Percentiles rank a stretch among this genome's conserved stretches.
Conservation (phyloP, 2,888 invertebrate species). For the Troglohyphantes excavatus region DNA sequence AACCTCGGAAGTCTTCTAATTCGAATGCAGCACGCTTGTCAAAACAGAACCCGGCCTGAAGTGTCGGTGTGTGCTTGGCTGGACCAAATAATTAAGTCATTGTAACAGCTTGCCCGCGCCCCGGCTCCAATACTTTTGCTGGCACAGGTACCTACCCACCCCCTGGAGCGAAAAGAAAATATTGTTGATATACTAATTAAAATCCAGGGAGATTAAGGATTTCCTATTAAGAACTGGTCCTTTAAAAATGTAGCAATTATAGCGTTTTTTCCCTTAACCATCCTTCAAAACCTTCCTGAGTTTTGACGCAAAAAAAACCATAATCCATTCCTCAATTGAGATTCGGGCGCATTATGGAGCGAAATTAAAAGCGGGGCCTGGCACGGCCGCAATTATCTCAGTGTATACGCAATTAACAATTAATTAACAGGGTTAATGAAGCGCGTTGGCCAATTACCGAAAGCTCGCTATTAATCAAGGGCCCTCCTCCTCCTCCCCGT, state of each 20-base stretch:
- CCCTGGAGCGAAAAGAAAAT: slow-evolving; percentile 71
- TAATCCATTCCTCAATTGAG: slow-evolving; percentile 57
- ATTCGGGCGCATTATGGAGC: slow-evolving; percentile 56
- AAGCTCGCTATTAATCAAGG: slow-evolving; percentile 77
- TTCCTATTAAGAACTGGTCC: slow-evolving; percentile 70
- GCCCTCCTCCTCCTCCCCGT: slow-evolving; percentile 53
- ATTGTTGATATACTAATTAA: slow-evolving; percentile 78
- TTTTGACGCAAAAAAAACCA: slow-evolving; percentile 54
- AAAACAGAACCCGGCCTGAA: slow-evolving; percentile 70
- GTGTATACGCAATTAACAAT: slow-evolving; percentile 78
- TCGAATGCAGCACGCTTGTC: slow-evolving; percentile 73
- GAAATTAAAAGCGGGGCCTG: slow-evolving; percentile 70
- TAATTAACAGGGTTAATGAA: slow-evolving; percentile 78
- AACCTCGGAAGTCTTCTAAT: slow-evolving; percentile 59
- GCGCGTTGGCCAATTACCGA: slow-evolving; percentile 76
- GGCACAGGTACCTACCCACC: slow-evolving; percentile 24
- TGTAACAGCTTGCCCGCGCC: slow-evolving; percentile 73
- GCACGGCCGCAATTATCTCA: slow-evolving; percentile 76
- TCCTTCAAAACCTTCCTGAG: slow-evolving; percentile 27
- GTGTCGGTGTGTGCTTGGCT: slow-evolving; percentile 75
- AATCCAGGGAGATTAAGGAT: slow-evolving; percentile 72
- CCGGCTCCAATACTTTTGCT: slow-evolving; percentile 66
- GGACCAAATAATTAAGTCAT: slow-evolving; percentile 78
- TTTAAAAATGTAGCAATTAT: slow-evolving; percentile 71
- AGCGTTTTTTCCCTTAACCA: slow-evolving; percentile 22